A percentile compares a stretch with the other conserved stretches of the same genome.
These are phyloP conservation scores for Hypotaenidia okinawae DNA, from an alignment of 2,797 vertebrate species.

Conservation along the genomic window DNA sequence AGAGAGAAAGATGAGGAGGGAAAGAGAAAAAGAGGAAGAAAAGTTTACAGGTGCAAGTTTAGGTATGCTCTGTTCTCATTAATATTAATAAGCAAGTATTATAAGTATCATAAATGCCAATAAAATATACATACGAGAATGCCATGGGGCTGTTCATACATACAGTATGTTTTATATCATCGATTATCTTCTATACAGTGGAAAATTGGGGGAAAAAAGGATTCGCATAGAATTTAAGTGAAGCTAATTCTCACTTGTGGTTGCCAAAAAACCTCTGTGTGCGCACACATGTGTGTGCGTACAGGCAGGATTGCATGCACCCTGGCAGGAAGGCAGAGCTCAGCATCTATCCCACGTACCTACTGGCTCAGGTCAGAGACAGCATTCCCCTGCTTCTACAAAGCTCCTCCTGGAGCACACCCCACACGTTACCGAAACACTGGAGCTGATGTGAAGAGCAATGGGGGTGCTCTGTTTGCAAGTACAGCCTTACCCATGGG, in stretches of 20 bases:
- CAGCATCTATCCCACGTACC: rapidly evolving
- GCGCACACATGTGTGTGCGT: background rate
- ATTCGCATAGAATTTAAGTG: background rate
- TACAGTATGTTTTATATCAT: background rate
- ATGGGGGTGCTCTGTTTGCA: background rate
- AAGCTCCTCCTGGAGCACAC: background rate
- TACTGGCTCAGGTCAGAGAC: background rate
- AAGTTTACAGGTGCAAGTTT: background rate
- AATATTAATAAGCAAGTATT: background rate
- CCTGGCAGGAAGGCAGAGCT: background rate
- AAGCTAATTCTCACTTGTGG: background rate
- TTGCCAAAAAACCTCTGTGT: background rate
- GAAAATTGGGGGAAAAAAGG: background rate
- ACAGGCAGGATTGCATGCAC: background rate
- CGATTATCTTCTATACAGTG: background rate
- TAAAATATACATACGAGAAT: background rate
- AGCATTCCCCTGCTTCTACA: background rate
- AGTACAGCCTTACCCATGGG: background rate
- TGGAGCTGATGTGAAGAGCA: background rate
- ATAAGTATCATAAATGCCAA: rapidly evolving
- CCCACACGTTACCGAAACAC: rapidly evolving
- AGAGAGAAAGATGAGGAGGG: background rate
- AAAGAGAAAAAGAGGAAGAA: background rate
- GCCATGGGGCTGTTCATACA: background rate
- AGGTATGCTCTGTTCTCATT: background rate